phyloP scores from a whole-genome alignment of 2,888 invertebrate species.

The Aphidoletes aphidimyza region DNA sequence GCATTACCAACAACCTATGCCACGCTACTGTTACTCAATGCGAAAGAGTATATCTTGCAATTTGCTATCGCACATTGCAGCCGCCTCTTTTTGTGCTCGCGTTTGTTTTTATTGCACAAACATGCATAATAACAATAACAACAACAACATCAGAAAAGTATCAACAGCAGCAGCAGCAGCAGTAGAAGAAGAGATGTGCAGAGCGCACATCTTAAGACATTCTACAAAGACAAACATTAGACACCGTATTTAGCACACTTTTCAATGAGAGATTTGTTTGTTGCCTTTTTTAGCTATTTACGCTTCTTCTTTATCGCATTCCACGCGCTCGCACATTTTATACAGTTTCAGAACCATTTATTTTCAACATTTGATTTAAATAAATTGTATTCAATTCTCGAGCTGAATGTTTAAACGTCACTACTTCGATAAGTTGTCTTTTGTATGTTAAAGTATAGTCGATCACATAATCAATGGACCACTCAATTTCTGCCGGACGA shows the following conservation, averaged over 20 bases:
- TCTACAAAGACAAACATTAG: not conserved
- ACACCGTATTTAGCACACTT: slow-evolving; percentile 26
- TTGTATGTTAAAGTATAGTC: too few relatives aligned
- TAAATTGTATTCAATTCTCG: too few relatives aligned
- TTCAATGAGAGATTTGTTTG: not conserved
- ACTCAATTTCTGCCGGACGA: too few relatives aligned
- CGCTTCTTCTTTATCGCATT: not conserved
- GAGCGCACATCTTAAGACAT: not conserved
- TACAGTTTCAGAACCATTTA: too few relatives aligned
- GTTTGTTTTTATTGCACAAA: slow-evolving; percentile 7
- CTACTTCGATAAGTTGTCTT: too few relatives aligned
- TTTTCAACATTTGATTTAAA: too few relatives aligned
- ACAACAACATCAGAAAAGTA: not conserved
- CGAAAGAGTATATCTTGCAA: slow-evolving; percentile 44
- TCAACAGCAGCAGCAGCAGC: not conserved
- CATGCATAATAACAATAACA: slow-evolving; percentile 50
- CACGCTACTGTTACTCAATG: not conserved
- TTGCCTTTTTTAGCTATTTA: not conserved
- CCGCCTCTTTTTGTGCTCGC: not conserved
- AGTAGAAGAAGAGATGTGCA: not conserved
- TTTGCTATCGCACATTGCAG: slow-evolving; percentile 51
- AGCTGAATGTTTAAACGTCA: too few relatives aligned
- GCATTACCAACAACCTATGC: slow-evolving; percentile 5
- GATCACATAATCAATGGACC: too few relatives aligned
- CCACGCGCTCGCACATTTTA: too few relatives aligned